These are phyloP conservation scores for Halocynthia aurantium DNA, from an alignment of 23 tunicate species.

Conservation along the genomic window DNA sequence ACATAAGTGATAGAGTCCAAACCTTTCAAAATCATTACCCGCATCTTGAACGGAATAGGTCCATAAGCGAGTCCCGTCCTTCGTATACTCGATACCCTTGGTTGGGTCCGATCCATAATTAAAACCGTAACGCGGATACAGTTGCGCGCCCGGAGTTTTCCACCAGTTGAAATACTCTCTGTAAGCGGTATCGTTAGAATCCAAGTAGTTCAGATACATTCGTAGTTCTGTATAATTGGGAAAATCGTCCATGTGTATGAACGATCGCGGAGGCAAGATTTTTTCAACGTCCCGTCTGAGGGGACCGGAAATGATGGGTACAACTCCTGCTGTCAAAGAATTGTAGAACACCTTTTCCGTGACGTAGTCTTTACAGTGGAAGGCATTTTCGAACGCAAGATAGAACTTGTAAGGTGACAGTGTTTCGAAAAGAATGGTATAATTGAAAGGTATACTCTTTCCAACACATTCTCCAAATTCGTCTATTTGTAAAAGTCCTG, in stretches of 20 bases:
- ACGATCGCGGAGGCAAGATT: constrained; percentile 44
- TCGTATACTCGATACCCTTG: neutral
- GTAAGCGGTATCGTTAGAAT: constrained; percentile 52
- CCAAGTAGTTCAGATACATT: constrained; percentile 30
- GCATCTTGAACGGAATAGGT: constrained; percentile 5
- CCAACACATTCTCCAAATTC: constrained; percentile 39
- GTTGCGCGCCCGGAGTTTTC: constrained; percentile 42
- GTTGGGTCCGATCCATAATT: constrained; percentile 4
- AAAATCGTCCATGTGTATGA: constrained; percentile 59
- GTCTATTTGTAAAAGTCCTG: constrained; percentile 12
- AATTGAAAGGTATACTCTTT: constrained; percentile 14
- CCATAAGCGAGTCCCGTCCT: neutral
- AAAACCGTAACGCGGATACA: constrained; percentile 28
- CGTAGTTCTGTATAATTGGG: constrained; percentile 21
- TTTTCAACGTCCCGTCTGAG: constrained; percentile 17
- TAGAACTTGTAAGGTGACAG: constrained; percentile 48
- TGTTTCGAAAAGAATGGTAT: constrained; percentile 10
- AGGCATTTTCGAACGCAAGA: constrained; percentile 69
- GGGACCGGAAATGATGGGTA: constrained; percentile 44
- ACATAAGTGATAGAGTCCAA: constrained; percentile 46
- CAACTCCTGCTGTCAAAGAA: constrained; percentile 31
- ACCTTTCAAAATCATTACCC: constrained; percentile 29
- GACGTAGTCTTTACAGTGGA: constrained; percentile 40
- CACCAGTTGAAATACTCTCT: constrained; percentile 68
- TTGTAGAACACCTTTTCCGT: constrained; percentile 56